Evolutionary conservation across 2,113 vertebrate species (phyloP), one percentile per base, ranked within the genome.

Genomic region (western clawed frog (Xenopus tropicalis)): DNA sequence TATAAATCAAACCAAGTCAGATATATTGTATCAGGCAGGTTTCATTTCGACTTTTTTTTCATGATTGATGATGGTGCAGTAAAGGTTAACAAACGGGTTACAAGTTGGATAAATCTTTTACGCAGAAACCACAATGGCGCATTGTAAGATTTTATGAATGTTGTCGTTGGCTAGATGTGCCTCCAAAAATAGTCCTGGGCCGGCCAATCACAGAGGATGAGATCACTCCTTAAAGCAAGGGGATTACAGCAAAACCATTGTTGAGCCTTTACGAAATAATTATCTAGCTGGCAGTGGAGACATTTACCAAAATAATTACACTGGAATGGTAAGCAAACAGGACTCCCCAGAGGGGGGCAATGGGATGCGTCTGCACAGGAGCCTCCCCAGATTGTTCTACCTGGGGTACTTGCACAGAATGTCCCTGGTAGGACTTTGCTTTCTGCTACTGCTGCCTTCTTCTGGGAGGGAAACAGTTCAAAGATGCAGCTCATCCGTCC

Each of bases 151-250:
- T 68, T 63, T 69, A 65, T 80, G 56, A 61, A 0, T 85, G 86
- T 84, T 88, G 86, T 82, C 86, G 84, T 86, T 87, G 88, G 90
- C 87, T 37, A 80, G 71, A 80, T 81, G 80, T 83, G 81, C 80
- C 83, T 82, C 77, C 20, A 42, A 54, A 54, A n/a, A 25, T 1
- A 59, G 82, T 4, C 25, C 77, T 66, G 71, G 14, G 37, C 72
- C 66, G 69, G 79, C 78, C 76, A 67, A 77, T 67, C 13, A 0
- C 56, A 48, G 64, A 71, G 21, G 79, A 19, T 66, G 81, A 84
- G 72, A 74, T 85, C 84, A 82, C 72, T 74, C 21, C 29, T 0
- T 66, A 74, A 79, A 67, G 52, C 8, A 16, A 80, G 78, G 16
- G 73, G 78, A 77, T 54, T 78, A 72, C 85, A 88, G 87, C 78